phyloP scores from a whole-genome alignment of 2,888 invertebrate genomes.

The Malthinus flaveolus region DNA sequence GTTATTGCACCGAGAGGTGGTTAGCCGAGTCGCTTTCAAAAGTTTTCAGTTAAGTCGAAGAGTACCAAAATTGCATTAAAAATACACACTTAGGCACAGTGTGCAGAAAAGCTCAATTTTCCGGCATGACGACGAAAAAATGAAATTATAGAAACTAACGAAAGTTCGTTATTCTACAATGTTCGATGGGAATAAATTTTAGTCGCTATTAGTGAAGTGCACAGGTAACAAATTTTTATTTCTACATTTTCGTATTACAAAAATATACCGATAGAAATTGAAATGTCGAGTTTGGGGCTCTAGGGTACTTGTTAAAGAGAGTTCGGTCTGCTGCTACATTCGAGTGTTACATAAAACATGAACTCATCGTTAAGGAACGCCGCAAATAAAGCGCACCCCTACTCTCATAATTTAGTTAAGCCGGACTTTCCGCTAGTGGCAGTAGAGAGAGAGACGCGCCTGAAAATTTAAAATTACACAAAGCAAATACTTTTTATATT shows the following conservation, averaged over 20 bases:
- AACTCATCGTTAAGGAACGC: slow-evolving; percentile 43
- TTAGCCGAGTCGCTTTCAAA: too few relatives aligned
- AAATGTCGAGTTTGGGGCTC: slow-evolving; percentile 18
- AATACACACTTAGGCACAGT: too few relatives aligned
- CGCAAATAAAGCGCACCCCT: slow-evolving; percentile 39
- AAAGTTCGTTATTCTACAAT: too few relatives aligned
- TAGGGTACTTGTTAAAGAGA: slow-evolving; percentile 37
- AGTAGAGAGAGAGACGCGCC: slow-evolving; percentile 5
- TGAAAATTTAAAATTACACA: slow-evolving; percentile 18
- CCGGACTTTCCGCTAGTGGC: slow-evolving; percentile 13
- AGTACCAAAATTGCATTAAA: too few relatives aligned
- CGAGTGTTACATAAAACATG: slow-evolving; percentile 44
- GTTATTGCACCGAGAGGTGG: too few relatives aligned
- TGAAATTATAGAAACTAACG: too few relatives aligned
- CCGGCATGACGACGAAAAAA: too few relatives aligned
- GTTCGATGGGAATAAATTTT: slow-evolving; percentile 7
- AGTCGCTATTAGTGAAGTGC: slow-evolving; percentile 1
- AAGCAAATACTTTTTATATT: slow-evolving; percentile 1
- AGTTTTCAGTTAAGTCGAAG: too few relatives aligned
- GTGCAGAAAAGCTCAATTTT: too few relatives aligned
- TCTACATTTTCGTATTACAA: neutral
- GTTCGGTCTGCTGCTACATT: slow-evolving; percentile 22
- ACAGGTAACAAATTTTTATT: neutral
- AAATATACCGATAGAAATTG: slow-evolving; percentile 23
- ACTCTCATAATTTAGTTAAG: slow-evolving; percentile 41